These are phyloP conservation scores for Naso thynnoides DNA, from an alignment of 2,797 vertebrate genomes.

Conservation along the genomic window DNA sequence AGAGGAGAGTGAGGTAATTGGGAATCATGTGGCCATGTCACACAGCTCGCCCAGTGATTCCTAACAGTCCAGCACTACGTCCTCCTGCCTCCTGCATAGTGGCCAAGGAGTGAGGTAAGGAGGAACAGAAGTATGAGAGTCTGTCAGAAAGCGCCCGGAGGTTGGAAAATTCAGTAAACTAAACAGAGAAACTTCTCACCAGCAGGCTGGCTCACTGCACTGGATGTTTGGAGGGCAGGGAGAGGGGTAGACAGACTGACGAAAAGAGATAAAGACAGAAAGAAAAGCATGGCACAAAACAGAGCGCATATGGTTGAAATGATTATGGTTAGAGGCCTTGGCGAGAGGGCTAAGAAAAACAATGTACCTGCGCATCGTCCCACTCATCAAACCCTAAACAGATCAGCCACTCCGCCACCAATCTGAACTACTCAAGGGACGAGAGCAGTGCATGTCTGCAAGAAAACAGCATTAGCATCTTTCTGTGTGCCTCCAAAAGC, in stretches of 20 bases:
- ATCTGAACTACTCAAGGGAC: conserved; percentile 34
- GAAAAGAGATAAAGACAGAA: conserved; percentile 29
- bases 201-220: conserved; percentile 56
- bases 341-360: conserved; percentile 41
- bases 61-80: conserved; percentile 63
- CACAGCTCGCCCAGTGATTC: conserved; percentile 56
- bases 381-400: conserved; percentile 49
- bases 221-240: conserved; percentile 46
- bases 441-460: conserved; percentile 14
- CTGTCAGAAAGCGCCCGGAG: conserved; percentile 80
- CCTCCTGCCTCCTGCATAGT: conserved; percentile 55
- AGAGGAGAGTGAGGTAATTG: conserved; percentile 55
- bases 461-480: conserved; percentile 5
- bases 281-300: conserved; percentile 14
- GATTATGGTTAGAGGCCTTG: conserved; percentile 47
- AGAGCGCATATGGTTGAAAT: conserved; percentile 53
- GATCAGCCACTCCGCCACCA: conserved; percentile 28
- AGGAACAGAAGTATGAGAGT: conserved; percentile 64
- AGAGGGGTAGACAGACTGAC: conserved; percentile 31
- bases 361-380: conserved; percentile 58
- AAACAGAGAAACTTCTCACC: conserved; percentile 74
- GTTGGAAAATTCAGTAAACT: conserved; percentile 84
- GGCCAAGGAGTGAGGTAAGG: conserved; percentile 64
- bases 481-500: conserved; percentile 26
- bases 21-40: conserved; percentile 62